phyloP scores from a whole-genome alignment of 2,888 invertebrate genomes.

The Falcaria lacertinaria region DNA sequence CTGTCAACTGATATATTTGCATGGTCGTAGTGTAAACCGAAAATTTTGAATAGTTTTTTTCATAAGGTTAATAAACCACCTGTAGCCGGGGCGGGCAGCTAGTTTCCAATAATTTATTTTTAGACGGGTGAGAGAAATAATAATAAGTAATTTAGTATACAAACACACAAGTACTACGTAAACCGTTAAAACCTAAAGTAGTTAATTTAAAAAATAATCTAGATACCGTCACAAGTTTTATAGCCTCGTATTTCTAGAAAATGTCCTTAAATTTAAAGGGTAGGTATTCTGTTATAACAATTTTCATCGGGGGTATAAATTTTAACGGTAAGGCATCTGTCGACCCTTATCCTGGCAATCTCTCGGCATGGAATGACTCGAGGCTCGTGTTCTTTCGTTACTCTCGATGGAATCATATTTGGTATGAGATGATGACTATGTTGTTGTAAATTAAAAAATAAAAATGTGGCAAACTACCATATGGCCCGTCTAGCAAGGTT shows the following conservation, averaged over 20 bases:
- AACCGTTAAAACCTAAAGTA: constrained; percentile 11
- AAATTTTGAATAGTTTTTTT: too few relatives aligned
- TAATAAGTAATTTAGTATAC: too few relatives aligned
- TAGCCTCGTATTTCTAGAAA: constrained; percentile 18
- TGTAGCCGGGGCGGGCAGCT: too few relatives aligned
- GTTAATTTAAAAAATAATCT: constrained; percentile 37
- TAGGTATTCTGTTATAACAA: constrained; percentile 30
- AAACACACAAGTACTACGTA: constrained; percentile 4
- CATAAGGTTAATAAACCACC: too few relatives aligned
- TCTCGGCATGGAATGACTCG: constrained; percentile 28
- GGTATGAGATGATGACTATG: too few relatives aligned
- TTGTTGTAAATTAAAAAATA: too few relatives aligned
- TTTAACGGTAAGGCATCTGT: constrained; percentile 34
- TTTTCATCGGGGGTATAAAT: constrained; percentile 49
- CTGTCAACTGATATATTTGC: too few relatives aligned
- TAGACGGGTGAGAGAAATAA: too few relatives aligned
- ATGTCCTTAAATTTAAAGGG: constrained; percentile 15
- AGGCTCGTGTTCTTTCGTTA: constrained; percentile 9
- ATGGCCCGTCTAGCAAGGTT: too few relatives aligned
- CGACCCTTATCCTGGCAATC: constrained; percentile 50
- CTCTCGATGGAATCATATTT: neutral
- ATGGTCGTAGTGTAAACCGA: too few relatives aligned
- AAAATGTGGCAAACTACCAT: too few relatives aligned
- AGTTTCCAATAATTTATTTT: too few relatives aligned
- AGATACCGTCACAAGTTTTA: constrained; percentile 28